Conservation (phyloP, 2,113 vertebrate genomes). For the Platysteira castanea region DNA sequence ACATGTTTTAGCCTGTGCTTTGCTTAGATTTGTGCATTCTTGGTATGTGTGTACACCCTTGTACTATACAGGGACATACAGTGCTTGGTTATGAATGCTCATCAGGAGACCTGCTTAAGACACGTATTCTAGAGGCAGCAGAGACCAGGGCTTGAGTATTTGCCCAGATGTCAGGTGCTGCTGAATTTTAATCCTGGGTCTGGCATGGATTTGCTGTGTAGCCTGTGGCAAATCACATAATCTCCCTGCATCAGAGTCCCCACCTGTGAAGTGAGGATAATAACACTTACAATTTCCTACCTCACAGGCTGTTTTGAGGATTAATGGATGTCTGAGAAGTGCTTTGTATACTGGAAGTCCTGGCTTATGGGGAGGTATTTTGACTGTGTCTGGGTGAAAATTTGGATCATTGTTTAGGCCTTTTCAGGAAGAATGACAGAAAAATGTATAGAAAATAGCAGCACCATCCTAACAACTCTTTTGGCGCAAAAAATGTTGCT, state of each 20-base stretch:
- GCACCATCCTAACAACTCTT: background rate
- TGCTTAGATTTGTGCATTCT: background rate
- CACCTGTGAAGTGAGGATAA: conserved; percentile 60
- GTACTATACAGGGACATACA: background rate
- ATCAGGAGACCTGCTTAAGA: background rate
- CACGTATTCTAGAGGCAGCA: conserved; percentile 3
- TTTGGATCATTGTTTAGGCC: background rate
- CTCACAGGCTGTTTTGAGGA: conserved; percentile 55
- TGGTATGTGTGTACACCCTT: background rate
- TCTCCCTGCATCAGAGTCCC: conserved; percentile 31
- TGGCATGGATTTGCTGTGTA: conserved; percentile 40
- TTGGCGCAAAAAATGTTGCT: background rate
- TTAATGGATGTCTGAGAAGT: conserved; percentile 61
- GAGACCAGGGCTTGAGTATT: conserved; percentile 10
- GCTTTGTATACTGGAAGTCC: conserved; percentile 46
- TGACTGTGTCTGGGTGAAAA: conserved; percentile 5
- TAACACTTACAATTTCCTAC: conserved; percentile 55
- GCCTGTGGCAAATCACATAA: conserved; percentile 61
- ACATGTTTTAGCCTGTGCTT: conserved; percentile 29
- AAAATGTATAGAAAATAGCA: background rate
- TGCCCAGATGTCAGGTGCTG: conserved; percentile 58
- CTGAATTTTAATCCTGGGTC: conserved; percentile 54
- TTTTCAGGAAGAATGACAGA: background rate
- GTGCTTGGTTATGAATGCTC: background rate
- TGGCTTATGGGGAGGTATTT: conserved; percentile 15